These are phyloP conservation scores for Syngnathus acus DNA, from an alignment of 2,797 vertebrate species.

Conservation along the genomic window DNA sequence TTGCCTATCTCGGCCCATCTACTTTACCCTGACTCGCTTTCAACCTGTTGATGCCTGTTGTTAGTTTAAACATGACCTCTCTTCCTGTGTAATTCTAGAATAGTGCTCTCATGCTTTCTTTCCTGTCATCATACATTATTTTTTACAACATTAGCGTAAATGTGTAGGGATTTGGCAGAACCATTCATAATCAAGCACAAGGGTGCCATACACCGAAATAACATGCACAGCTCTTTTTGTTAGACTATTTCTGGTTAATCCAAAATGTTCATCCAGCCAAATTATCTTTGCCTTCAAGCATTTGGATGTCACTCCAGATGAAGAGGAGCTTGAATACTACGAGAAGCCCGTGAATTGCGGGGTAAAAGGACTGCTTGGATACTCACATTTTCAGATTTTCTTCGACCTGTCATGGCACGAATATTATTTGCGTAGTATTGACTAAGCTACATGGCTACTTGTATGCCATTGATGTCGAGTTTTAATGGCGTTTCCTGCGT, in stretches of 20 bases:
- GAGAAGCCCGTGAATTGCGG: slow-evolving; percentile 34
- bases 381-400: neutral
- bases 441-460: neutral
- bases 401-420: neutral
- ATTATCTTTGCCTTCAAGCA: slow-evolving; percentile 27
- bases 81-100: slow-evolving; percentile 17
- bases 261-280: slow-evolving; percentile 5
- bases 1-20: slow-evolving; percentile 4
- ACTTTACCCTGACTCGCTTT: neutral
- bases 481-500: slow-evolving; percentile 31
- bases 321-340: slow-evolving; percentile 51
- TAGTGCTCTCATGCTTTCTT: slow-evolving; percentile 5
- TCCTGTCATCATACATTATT: slow-evolving; percentile 15
- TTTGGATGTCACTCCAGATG: slow-evolving; percentile 27
- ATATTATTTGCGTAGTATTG: neutral
- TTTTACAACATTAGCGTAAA: neutral
- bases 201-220: slow-evolving; percentile 3
- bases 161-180: neutral
- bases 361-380: slow-evolving; percentile 45
- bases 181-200: neutral
- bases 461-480: neutral
- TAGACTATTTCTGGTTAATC: neutral
- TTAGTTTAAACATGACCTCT: neutral
- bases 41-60: neutral
- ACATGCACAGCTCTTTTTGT: neutral